Evolutionary conservation across 2,113 vertebrate species (phyloP).

Genomic region (Seriola aureovittata): DNA sequence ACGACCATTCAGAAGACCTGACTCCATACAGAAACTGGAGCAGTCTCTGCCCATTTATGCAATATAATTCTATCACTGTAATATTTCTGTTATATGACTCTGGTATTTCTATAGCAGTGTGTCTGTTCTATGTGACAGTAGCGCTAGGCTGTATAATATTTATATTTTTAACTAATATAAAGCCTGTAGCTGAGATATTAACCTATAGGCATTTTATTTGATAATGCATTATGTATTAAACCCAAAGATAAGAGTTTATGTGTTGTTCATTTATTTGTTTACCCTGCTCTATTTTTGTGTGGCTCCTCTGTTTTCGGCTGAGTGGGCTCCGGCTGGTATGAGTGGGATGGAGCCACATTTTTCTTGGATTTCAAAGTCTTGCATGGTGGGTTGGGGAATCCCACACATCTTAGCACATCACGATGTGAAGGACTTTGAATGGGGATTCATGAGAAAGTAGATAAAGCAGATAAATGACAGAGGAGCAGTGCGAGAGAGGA

Average conservation of each 20-base stretch:
- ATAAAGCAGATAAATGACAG: neutral
- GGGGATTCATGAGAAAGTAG: neutral
- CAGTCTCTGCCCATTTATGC: neutral
- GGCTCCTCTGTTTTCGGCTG: slow-evolving; percentile 2
- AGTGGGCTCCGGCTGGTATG: slow-evolving; percentile 34
- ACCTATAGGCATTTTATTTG: too few relatives aligned
- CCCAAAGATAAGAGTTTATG: neutral
- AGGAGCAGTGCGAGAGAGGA: neutral
- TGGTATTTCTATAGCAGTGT: too few relatives aligned
- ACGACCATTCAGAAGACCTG: slow-evolving; percentile 49
- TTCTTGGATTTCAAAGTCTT: slow-evolving; percentile 18
- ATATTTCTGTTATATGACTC: too few relatives aligned
- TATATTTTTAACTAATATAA: neutral
- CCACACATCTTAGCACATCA: slow-evolving; percentile 49
- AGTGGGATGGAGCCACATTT: slow-evolving; percentile 45
- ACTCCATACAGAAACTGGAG: neutral
- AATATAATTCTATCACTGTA: neutral
- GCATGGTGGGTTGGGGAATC: slow-evolving; percentile 35
- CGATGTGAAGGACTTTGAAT: slow-evolving; percentile 27
- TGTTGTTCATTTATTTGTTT: neutral
- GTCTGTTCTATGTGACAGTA: too few relatives aligned
- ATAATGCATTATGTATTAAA: too few relatives aligned
- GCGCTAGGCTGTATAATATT: neutral
- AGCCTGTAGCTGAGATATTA: neutral
- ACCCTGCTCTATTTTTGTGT: slow-evolving; percentile 20